Base-by-base conservation (phyloP, 2,888 invertebrate genomes). In the Papilio gigon region DNA sequence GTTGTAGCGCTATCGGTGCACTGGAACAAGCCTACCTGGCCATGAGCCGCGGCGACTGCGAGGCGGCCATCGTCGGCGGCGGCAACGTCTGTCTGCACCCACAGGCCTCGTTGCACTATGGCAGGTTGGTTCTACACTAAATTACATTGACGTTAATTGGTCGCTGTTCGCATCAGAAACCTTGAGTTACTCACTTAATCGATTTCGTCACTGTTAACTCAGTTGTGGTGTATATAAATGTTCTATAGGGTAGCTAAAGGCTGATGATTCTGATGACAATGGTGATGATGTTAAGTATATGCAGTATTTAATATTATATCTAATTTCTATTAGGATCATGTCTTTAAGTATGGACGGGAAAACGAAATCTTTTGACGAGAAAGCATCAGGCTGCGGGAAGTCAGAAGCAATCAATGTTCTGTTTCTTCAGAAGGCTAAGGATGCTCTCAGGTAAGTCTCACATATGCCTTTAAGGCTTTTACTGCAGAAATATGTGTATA, bases 351-450 rank as follows among this genome's bases (percentile, higher is more conserved):
- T 90, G 4, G 96, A 98, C 74, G 98, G 98, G 0, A 93, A 93
- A 73, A 98, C 98, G 77, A 97, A 96, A 77, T 95, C 96, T 0
- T 98, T 98, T 82, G 98, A 98, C 84, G 93, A 94, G 61, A 91
- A 94, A 65, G 96, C 95, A 2, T 92, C 94, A 76, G 97, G 97
- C 0, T 97, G 96, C 76, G 94, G 94, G 0, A 93, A 96, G 63
- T 94, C 96, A 50, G 97, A 97, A 84, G 94, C 95, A 0, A 84
- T 96, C 5, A 93, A 93, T 58, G 93, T 94, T 0, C 73, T 96
- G 12, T 94, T 95, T 68, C 80, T 97, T 4, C 96, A 97, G 82
- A 95, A 93, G 77, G 92, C 92, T 35, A 89, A 93, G 58, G 84
- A 93, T 76, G 94, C 95, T 0, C 90, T 93, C 35, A 90, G 89